Evolutionary conservation across 1,140 invertebrate genomes (phyloP).

Genomic region (Drosophila sulfurigaster): DNA sequence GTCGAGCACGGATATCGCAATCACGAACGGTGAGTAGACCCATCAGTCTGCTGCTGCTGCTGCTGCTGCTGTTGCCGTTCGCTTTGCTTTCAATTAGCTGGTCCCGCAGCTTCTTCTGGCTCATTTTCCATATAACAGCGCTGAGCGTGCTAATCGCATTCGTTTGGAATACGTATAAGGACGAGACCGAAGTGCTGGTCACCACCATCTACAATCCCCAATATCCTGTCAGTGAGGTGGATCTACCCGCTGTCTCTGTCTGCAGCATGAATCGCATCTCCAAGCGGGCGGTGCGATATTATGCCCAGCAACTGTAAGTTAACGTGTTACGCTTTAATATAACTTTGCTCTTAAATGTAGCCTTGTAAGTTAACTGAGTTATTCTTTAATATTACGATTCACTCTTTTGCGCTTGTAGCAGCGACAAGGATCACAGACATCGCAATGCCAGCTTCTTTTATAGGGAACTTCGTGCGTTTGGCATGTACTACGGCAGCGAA

Average conservation of each 20-base stretch:
- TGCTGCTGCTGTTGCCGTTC: neutral
- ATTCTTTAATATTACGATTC: neutral
- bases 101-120: slow-evolving; percentile 85
- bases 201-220: slow-evolving; percentile 86
- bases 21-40: slow-evolving; percentile 71
- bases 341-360: neutral
- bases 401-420: slow-evolving; percentile 31
- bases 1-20: slow-evolving; percentile 71
- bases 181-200: slow-evolving; percentile 85
- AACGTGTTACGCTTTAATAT: no score
- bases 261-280: slow-evolving; percentile 87
- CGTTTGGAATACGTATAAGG: slow-evolving; percentile 85
- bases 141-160: slow-evolving; percentile 85
- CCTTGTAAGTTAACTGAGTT: no score
- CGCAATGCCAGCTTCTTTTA: slow-evolving; percentile 61
- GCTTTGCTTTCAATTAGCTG: slow-evolving; percentile 62
- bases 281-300: slow-evolving; percentile 82
- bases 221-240: slow-evolving; percentile 86
- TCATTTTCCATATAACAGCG: slow-evolving; percentile 85
- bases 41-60: neutral
- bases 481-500: slow-evolving; percentile 49
- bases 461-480: slow-evolving; percentile 52
- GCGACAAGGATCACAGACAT: slow-evolving; percentile 58
- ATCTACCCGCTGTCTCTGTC: slow-evolving; percentile 87
- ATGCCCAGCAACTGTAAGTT: slow-evolving; percentile 86